Evolutionary conservation across 1,140 invertebrate species (phyloP), one percentile per base, ranked within the genome.

Genomic region (Belonocnema kinseyi): DNA sequence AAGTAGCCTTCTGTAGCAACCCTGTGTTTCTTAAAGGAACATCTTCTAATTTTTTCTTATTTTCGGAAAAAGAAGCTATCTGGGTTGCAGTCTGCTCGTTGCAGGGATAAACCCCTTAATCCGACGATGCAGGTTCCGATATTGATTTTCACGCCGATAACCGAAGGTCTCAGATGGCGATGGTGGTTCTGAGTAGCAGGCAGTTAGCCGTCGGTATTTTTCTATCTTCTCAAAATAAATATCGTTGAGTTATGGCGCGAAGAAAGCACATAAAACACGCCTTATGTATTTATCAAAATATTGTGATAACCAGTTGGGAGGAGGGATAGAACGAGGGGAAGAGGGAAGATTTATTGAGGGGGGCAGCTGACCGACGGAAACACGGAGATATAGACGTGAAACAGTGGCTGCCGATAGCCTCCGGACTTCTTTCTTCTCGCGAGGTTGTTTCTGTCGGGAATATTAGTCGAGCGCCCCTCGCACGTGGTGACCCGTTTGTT

Each of bases 201-300:
- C 81, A 85, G 83, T 85, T 82, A 80, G 80, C 74, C 78, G 74
- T 73, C 73, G 81, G 75, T 90, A 86, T 89, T 90, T 89, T 88
- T 88, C 88, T 87, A 88, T 83, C 85, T 85, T 86, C 81, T 83
- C 74, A 86, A 87, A 90, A 87, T 86, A 90, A 89, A 88, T 86
- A 89, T 85, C 83, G 79, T 73, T 87, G 87, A 90, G 85, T 89
- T 90, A 88, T 86, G 75, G 82, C 82, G 72, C 76, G 74, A 80
- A 75, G 79, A 85, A 85, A 85, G 82, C 78, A 84, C 82, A 85
- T 86, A 88, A 87, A 90, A 88, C 86, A 88, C 85, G 85, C 85
- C 86, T 88, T 83, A 86, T 87, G 86, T 88, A 91, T 90, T 91
- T 91, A 86, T 91, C 89, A 90, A 91, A 91, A 91, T 90, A 91